Percentiles rank a stretch among this genome's conserved stretches.
These are phyloP conservation scores for Lypha dubia DNA, from an alignment of 2,888 invertebrate genomes.

Conservation along the genomic window DNA sequence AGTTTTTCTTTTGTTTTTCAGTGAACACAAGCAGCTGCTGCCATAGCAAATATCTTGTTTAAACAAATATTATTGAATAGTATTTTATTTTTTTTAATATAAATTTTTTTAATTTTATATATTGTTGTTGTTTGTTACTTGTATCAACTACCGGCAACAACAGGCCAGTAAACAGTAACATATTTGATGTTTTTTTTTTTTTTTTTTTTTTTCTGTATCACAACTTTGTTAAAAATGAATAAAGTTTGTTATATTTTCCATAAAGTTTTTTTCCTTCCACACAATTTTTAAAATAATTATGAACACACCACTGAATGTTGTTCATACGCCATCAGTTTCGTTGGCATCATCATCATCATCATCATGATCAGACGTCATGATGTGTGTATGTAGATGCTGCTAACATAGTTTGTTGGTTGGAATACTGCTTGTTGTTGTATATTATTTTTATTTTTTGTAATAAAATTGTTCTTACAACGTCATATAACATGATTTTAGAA, in stretches of 20 bases:
- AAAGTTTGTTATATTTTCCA: no score
- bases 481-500: neutral
- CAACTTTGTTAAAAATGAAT: neutral
- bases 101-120: neutral
- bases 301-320: constrained; percentile 12
- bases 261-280: neutral
- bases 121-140: neutral
- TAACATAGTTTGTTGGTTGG: neutral
- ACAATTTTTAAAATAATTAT: constrained; percentile 9
- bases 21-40: no score
- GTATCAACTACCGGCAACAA: neutral
- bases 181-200: neutral
- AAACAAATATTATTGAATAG: no score
- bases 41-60: no score
- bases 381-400: neutral
- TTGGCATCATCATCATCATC: neutral
- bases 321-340: constrained; percentile 21
- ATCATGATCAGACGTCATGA: neutral
- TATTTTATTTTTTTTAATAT: neutral
- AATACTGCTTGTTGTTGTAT: neutral
- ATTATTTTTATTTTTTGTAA: neutral
- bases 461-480: neutral
- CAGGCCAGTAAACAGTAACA: neutral
- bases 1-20: no score
- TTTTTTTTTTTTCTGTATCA: no score